Evolutionary conservation across 2,888 invertebrate genomes (phyloP).

Genomic region (Rhorus exstirpatorius): DNA sequence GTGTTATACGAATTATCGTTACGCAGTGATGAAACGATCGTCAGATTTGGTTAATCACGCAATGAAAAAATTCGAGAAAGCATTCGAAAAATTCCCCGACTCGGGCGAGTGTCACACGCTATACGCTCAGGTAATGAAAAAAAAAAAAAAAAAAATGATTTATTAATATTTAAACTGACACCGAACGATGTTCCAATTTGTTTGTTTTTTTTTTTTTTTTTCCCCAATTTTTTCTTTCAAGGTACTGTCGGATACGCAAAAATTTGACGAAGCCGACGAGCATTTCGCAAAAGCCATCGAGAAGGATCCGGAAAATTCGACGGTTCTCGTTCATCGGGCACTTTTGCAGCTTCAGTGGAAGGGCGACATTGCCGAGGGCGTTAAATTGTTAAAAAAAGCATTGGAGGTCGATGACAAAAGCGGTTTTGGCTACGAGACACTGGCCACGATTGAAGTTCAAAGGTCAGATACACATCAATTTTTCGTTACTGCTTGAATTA

Average conservation of each 20-base stretch:
- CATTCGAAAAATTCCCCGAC: constrained; percentile 92
- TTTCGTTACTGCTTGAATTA: no score
- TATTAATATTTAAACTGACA: constrained; percentile 15
- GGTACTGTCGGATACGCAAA: constrained; percentile 93
- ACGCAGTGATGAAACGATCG: constrained; percentile 89
- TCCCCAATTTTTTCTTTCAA: constrained; percentile 82
- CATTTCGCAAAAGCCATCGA: constrained; percentile 93
- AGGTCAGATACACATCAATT: no score
- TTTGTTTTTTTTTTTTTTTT: no score
- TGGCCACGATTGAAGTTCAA: constrained; percentile 98
- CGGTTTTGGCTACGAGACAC: constrained; percentile 97
- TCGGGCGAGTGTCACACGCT: constrained; percentile 95
- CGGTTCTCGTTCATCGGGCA: constrained; percentile 95
- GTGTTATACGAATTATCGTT: constrained; percentile 95
- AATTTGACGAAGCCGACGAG: constrained; percentile 93
- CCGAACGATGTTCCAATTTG: background rate
- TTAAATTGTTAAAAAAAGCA: constrained; percentile 92
- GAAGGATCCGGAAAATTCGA: constrained; percentile 94
- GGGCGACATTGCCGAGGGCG: constrained; percentile 93
- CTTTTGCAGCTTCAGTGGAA: constrained; percentile 94
- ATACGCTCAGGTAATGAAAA: constrained; percentile 95
- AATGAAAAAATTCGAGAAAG: constrained; percentile 91
- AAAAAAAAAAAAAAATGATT: no score
- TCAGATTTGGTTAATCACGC: constrained; percentile 89
- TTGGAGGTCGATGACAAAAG: constrained; percentile 96